Percentiles rank a stretch among this genome's conserved stretches.
These are phyloP conservation scores for Drosophila bocki DNA, from an alignment of 1,140 invertebrate genomes.

Conservation along the genomic window DNA sequence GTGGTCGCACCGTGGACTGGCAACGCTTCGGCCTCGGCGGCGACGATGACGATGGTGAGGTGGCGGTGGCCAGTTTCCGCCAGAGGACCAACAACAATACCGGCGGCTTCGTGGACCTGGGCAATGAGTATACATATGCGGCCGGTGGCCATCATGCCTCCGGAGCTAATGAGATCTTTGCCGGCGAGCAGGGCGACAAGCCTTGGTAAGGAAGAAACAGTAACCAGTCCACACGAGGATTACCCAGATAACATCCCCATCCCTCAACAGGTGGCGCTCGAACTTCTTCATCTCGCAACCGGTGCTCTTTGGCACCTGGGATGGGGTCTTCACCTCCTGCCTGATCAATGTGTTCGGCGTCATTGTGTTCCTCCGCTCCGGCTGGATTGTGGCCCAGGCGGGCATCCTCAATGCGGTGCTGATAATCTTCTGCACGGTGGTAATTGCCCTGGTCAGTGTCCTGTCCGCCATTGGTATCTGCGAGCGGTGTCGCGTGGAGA, in stretches of 20 bases:
- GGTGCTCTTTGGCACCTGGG: slow-evolving; percentile 98
- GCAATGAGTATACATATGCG: slow-evolving; percentile 90
- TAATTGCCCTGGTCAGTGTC: slow-evolving; percentile 95
- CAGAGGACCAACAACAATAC: slow-evolving; percentile 86
- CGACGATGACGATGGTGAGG: slow-evolving; percentile 83
- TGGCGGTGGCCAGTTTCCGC: slow-evolving; percentile 79
- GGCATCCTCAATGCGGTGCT: slow-evolving; percentile 95
- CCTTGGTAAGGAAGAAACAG: slow-evolving; percentile 63
- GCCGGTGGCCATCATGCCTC: slow-evolving; percentile 93
- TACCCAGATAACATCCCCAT: background rate
- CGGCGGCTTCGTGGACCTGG: slow-evolving; percentile 89
- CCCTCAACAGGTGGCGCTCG: slow-evolving; percentile 93
- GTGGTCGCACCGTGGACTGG: slow-evolving; percentile 74
- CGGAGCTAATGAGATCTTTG: slow-evolving; percentile 94
- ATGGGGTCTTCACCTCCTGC: slow-evolving; percentile 94
- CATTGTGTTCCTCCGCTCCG: slow-evolving; percentile 97
- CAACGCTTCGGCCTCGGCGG: slow-evolving; percentile 81
- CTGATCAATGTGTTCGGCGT: slow-evolving; percentile 99
- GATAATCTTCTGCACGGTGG: slow-evolving; percentile 94
- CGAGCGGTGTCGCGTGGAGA: slow-evolving; percentile 96
- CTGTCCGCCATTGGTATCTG: slow-evolving; percentile 98
- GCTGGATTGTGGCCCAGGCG: slow-evolving; percentile 98
- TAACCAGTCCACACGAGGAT: background rate
- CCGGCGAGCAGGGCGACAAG: slow-evolving; percentile 91
- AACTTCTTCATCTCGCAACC: slow-evolving; percentile 97